Base-by-base conservation (phyloP, 2,888 invertebrate genomes). In the Eupsilia transversa region DNA sequence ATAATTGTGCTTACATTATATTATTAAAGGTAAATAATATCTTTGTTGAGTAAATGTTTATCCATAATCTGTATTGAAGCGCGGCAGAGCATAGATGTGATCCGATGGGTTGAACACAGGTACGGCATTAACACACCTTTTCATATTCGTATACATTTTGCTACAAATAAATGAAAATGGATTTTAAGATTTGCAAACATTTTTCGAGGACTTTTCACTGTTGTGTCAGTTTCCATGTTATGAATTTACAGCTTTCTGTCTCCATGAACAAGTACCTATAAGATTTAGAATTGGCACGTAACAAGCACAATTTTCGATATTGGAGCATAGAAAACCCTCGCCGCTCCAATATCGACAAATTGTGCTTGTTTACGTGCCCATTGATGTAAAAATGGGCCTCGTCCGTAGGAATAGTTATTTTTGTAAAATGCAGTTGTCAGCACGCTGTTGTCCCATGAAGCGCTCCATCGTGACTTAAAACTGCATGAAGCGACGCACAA, bases 121-220 rank as follows among this genome's bases (percentile, higher is more conserved):
- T 79, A 81, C 79, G 82, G 68, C 83, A 84, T 85, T 84, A 80
- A 68, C 72, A 67, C 76, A 80, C 83, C 80, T 82, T 82, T 86
- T 77, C 78, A 64, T 74, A 74, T 74, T 64, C 73, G 54, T 59
- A 59, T 46, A 71, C 66, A 75, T 78, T 77, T 75, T 41, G 59
- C 72, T 76, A 65, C 72, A 78, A 75, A 71, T 73, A 72, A 72
- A 77, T 65, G 54, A 64, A 83, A 86, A 81, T 46, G 17, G n/a
- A n/a, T 72, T 74, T 69, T 59, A 61, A 52, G n/a, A 72, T 74
- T 64, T 72, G 27, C 64, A n/a, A 65, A 76, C 46, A 68, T 57
- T 33, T 54, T 14, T 57, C 35, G 27, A 52, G 43, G 20, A 60
- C 7, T 38, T 38, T 67, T 20, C 41, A 52, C 10, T 38, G 14